phyloP scores from a whole-genome alignment of 2,797 vertebrate species.

The Protonibea diacanthus region DNA sequence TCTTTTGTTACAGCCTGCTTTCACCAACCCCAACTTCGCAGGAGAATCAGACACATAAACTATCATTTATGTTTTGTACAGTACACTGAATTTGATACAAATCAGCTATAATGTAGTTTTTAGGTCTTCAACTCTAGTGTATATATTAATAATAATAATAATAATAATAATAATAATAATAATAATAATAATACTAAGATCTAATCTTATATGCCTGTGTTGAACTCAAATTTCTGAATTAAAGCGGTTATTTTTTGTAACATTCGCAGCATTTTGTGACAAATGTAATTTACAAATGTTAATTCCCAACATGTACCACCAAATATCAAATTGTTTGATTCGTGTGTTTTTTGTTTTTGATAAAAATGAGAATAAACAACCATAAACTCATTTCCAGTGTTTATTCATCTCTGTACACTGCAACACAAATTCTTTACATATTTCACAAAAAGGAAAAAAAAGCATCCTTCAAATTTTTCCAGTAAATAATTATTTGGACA shows the following conservation, averaged over 20 bases:
- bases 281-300: conserved; percentile 5
- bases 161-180: too few relatives aligned
- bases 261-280: conserved; percentile 8
- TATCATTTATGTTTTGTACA: conserved; percentile 24
- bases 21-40: conserved; percentile 84
- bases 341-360: background rate
- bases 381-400: conserved; percentile 74
- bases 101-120: conserved; percentile 26
- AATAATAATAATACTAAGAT: background rate
- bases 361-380: conserved; percentile 58
- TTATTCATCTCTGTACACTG: conserved; percentile 86
- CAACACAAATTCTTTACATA: conserved; percentile 84
- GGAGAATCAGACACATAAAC: conserved; percentile 77
- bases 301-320: conserved; percentile 1
- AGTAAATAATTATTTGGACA: conserved; percentile 63
- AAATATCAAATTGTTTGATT: conserved; percentile 16
- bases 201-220: background rate
- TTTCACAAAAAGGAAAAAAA: conserved; percentile 73
- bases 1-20: conserved; percentile 81
- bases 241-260: conserved; percentile 9
- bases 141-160: conserved; percentile 33
- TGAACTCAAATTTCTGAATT: conserved; percentile 33
- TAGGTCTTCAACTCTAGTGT: conserved; percentile 41
- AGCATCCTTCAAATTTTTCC: conserved; percentile 69
- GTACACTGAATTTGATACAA: conserved; percentile 2